Base-by-base conservation (phyloP, 2,113 vertebrate genomes). In the Chionomys nivalis region DNA sequence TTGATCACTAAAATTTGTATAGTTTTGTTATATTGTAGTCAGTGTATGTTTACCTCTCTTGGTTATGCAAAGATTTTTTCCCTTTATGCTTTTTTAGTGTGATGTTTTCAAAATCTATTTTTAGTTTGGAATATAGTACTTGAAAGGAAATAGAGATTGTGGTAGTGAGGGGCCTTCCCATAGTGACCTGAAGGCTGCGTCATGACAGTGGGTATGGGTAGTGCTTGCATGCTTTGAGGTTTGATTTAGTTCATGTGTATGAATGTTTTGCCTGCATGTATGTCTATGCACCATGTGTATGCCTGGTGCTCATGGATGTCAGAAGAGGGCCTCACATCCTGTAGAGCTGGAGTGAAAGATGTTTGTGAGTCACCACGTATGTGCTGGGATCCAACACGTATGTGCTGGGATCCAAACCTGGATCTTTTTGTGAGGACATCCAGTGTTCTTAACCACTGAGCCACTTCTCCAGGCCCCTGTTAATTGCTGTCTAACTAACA, bases 101-200 rank as follows among this genome's bases (percentile, higher is more conserved):
- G 68, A n/a, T 49, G 81, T 88, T 95, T 91, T 82, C 47, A 95
- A 66, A 63, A 72, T 39, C 49, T 93, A 66, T 47, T 94, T 96
- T 95, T 42, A 90, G 1, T 81, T 79, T 82, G 28, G 42, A 49
- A 26, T 92, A 83, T 28, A 93, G 23, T 66, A 65, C 72, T 68
- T 72, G 11, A 63, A 89, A 95, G 52, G 94, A 94, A 39, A 68
- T 24, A 75, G 66, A 77, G 36, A 61, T 36, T 66, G 23, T 78
- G 42, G 13, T 78, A 49, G 61, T 2, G 63, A n/a, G 79, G 3
- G 39, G 0, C 36, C 86, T 31, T 82, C 26, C 61, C 17, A 6
- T 52, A 79, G 68, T 17, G 61, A n/a, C 12, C 33, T 33, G 3
- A 7, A 47, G 70, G 66, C 17, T 66, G 66, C 10, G 36, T 79